Evolutionary conservation across 2,888 invertebrate species (phyloP), one percentile per base, ranked within the genome.

Genomic region (Aproaerema taeniolella): DNA sequence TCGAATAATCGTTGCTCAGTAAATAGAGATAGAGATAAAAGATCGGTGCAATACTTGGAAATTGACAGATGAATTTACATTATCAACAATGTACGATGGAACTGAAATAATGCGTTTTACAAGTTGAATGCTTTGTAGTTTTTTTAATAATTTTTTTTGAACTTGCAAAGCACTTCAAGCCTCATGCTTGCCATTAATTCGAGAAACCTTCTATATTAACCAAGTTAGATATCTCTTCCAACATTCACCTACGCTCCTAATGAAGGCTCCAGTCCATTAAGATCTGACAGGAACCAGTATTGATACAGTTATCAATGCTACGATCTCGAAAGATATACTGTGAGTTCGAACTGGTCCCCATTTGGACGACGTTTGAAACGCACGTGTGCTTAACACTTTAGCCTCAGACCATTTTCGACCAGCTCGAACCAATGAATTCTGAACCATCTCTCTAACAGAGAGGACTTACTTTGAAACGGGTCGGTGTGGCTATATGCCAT

Each of bases 291-390:
- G 64, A 60, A 51, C 56, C 59, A 53, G 60, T 59, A 70, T 64
- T 65, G 67, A 67, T 66, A 65, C 65, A 66, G 58, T 65, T 77
- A 78, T 79, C 79, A 67, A 64, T 55, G 68, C 64, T 69, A 69
- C 67, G 66, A 80, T 80, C 80, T 75, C 66, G 49, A 54, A 67
- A 75, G 66, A 69, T 71, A 68, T 65, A 67, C 66, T 26, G 24
- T 62, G 63, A 57, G 58, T 61, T 67, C 56, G 61, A 68, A 75
- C 72, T 72, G 73, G 77, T 71, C 71, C 74, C 74, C 73, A 76
- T 78, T 81, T 75, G 72, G 80, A 70, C 73, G 77, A 78, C 72
- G 73, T 62, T 75, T 68, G 60, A 68, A 72, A 74, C 79, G 70
- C 82, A 83, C 82, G 82, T 83, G 81, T 79, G 76, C 68, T 59